Conservation (phyloP, 1,140 invertebrate genomes). For the Meloidogyne exigua region DNA sequence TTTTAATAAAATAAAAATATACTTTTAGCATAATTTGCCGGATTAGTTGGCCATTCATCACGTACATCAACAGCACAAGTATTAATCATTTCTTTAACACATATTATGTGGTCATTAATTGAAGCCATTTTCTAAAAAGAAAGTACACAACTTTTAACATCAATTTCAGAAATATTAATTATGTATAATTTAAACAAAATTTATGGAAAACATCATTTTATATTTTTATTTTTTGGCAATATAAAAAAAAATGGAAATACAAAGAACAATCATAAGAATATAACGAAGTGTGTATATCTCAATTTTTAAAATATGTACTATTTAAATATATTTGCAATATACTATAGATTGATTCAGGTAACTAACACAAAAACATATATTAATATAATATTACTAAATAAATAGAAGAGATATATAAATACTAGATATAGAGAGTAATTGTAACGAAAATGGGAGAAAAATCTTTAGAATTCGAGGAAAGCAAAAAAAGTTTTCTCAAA, state of each 20-base stretch:
- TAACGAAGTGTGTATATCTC: background rate
- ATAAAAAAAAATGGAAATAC: slow-evolving; percentile 1
- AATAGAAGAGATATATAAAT: background rate
- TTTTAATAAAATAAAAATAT: too few species aligned
- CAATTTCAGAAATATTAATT: background rate
- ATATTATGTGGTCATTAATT: slow-evolving; percentile 14
- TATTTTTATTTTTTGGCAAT: background rate
- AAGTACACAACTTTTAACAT: background rate
- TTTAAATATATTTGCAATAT: background rate
- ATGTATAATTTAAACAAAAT: background rate
- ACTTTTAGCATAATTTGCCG: slow-evolving; percentile 28
- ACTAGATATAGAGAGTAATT: background rate
- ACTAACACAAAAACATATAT: background rate
- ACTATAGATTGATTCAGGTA: too few species aligned
- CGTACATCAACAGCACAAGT: slow-evolving; percentile 18
- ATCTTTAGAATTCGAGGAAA: too few species aligned
- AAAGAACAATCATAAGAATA: background rate
- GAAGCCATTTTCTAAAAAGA: slow-evolving; percentile 12
- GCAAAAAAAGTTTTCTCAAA: too few species aligned
- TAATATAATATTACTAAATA: slow-evolving; percentile 1
- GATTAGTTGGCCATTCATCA: slow-evolving; percentile 32
- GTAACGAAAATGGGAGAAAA: too few species aligned
- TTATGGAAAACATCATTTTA: background rate
- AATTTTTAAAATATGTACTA: too few species aligned
- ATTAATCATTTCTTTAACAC: slow-evolving; percentile 29